Evolutionary conservation across 2,888 invertebrate species (phyloP), one percentile per base, ranked within the genome.

Genomic region (Sialis lutaria): DNA sequence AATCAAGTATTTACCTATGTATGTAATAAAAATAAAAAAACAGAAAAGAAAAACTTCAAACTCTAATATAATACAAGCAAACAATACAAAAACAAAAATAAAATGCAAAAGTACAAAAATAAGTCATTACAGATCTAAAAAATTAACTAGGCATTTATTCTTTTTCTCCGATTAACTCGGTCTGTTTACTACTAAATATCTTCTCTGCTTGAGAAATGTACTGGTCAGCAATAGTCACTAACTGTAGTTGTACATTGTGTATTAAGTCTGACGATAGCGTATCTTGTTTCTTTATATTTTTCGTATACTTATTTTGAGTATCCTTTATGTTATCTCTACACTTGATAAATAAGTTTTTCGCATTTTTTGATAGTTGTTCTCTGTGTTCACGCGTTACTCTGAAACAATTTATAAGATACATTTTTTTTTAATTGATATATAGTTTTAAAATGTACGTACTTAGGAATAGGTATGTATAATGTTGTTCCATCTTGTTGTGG

Each of bases 401-500:
- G 53, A 50, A 57, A 56, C 50, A 52, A 52, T 49, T 8, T 8
- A 37, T 37, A 10, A 48, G 42, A 48, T 46, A 48, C 39, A 10
- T 8, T 8, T 31, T 6, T 22, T 31, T 10, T 33, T 32, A 6
- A 31, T 6, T 12, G 31, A 8, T 13, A 40, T 2, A 22, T 13
- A n/a, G 5, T 22, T 6, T 34, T 6, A 43, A 48, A 34, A 5
- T 30, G 7, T 35, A 40, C 59, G 67, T 70, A 82, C 82, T 90
- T 92, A 8, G 93, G 91, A 53, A 92, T 75, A 35, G 89, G 86
- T 45, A 96, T 73, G 64, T 77, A 93, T 43, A 96, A 64, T 2
- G 85, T 87, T 1, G 89, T 91, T 22, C 92, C 92, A 60, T 96
- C 95, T 64, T 92, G 91, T 61, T 95, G 93, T 0, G 93, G 91